A percentile compares a stretch with the other conserved stretches of the same genome.
phyloP scores from a whole-genome alignment of 1,140 invertebrate genomes.

The Achroia grisella region DNA sequence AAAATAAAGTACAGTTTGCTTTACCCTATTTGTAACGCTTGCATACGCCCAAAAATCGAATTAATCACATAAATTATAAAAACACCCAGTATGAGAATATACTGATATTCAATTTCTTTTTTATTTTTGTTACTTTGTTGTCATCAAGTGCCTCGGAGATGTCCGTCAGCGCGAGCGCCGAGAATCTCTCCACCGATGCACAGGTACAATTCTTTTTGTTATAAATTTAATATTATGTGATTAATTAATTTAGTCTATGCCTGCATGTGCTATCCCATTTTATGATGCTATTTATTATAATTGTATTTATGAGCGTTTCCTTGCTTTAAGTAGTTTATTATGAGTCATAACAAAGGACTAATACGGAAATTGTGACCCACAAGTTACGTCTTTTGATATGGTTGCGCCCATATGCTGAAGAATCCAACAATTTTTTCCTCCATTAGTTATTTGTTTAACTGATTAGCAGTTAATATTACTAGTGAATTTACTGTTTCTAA shows the following conservation, averaged over 20 bases:
- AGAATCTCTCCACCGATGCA: constrained; percentile 76
- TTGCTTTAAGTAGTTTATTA: neutral
- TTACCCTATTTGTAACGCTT: constrained; percentile 1
- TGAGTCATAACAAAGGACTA: constrained; percentile 36
- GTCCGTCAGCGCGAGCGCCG: constrained; percentile 80
- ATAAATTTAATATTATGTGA: neutral
- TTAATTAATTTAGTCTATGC: neutral
- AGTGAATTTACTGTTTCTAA: too few species aligned
- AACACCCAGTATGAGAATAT: constrained; percentile 40
- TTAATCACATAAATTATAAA: constrained; percentile 17
- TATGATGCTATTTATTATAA: too few species aligned
- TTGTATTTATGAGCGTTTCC: too few species aligned
- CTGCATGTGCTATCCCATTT: too few species aligned
- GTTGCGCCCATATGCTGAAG: too few species aligned
- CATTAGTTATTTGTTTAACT: too few species aligned
- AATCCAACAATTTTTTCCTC: too few species aligned
- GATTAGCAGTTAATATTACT: too few species aligned
- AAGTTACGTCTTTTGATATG: constrained; percentile 4
- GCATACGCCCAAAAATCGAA: constrained; percentile 27
- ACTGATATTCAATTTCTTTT: constrained; percentile 26
- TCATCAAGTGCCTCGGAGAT: constrained; percentile 45
- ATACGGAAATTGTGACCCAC: constrained; percentile 37
- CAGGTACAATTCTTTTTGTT: constrained; percentile 56
- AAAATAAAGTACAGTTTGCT: too few species aligned
- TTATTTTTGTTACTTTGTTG: constrained; percentile 20